phyloP scores from a whole-genome alignment of 2,113 vertebrate species.

The Salvelinus fontinalis region DNA sequence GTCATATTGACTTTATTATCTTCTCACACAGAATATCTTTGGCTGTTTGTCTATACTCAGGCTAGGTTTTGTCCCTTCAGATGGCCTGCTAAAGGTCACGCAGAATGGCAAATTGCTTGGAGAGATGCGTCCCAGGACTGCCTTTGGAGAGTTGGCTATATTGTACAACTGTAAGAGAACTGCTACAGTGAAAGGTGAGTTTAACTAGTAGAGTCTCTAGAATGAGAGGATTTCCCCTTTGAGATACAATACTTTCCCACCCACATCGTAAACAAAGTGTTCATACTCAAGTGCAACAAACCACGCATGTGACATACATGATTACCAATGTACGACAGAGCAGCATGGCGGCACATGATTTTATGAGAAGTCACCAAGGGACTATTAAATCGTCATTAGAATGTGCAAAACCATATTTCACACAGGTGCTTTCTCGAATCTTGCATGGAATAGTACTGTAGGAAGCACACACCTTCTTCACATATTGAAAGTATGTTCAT shows the following conservation, averaged over 20 bases:
- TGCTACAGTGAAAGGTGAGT: slow-evolving; percentile 78
- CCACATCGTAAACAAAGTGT: background rate
- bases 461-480: too few relatives aligned
- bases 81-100: slow-evolving; percentile 76
- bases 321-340: background rate
- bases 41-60: too few relatives aligned
- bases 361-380: background rate
- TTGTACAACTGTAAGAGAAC: slow-evolving; percentile 82
- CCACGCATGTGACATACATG: background rate
- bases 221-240: background rate
- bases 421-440: too few relatives aligned
- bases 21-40: too few relatives aligned
- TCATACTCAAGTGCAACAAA: background rate
- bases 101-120: slow-evolving; percentile 76
- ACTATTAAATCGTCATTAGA: background rate
- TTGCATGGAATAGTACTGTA: too few relatives aligned
- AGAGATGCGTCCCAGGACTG: slow-evolving; percentile 77
- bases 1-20: slow-evolving; percentile 42
- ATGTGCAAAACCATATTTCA: too few relatives aligned
- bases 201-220: background rate
- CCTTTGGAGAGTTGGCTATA: slow-evolving; percentile 80
- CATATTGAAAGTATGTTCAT: too few relatives aligned
- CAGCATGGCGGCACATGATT: background rate
- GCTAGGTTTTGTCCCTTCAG: slow-evolving; percentile 43
- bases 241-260: background rate